Evolutionary conservation across 1,140 invertebrate genomes (phyloP), one percentile per base, ranked within the genome.

Genomic region (Pachyrhynchus sulphureomaculatus): DNA sequence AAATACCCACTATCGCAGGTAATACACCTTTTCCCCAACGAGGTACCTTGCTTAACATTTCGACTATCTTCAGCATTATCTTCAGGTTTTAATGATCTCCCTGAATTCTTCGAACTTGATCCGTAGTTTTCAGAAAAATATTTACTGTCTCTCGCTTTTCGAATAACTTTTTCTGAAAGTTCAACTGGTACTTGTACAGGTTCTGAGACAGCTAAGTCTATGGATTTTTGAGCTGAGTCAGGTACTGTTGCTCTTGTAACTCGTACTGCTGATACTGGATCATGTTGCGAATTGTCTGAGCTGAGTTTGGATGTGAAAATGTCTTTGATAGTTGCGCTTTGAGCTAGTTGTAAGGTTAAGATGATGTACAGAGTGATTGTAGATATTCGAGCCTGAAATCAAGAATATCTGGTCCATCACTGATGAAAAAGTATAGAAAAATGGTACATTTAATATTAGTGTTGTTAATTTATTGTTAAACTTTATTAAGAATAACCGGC

Each of bases 11-110:
- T 39, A 18, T 62, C 58, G 29, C 64, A 66, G 1, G 53, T 53
- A 24, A 41, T 58, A 34, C 64, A 66, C n/a, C 64, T 52, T 26
- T 66, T 66, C 4, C 47, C 64, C n/a, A 60, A 17, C 0, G 39
- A 12, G 1, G 49, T 10, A 34, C 10, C 18, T 24, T 10, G 13
- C 12, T 47, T 59, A 5, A 21, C 9, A 17, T 5, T 13, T 18
- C 45, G 37, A 20, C 33, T 37, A 13, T 32, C 52, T 4, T 62
- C 64, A 0, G 36, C 8, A 3, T 36, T 36, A 4, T 63, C 53
- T 26, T 63, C 61, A n/a, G 61, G 54, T 45, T 62, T 62, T 13
- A 66, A 23, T 18, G 45, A n/a, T 9, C 59, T 53, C n/a, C 34
- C 51, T 18, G 24, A 36, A 15, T 33, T 21, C 23, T 53, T 56